Percentiles rank a stretch among this genome's conserved stretches.
These are phyloP conservation scores for Tetramorium bicarinatum DNA, from an alignment of 2,888 invertebrate genomes.

Conservation along the genomic window DNA sequence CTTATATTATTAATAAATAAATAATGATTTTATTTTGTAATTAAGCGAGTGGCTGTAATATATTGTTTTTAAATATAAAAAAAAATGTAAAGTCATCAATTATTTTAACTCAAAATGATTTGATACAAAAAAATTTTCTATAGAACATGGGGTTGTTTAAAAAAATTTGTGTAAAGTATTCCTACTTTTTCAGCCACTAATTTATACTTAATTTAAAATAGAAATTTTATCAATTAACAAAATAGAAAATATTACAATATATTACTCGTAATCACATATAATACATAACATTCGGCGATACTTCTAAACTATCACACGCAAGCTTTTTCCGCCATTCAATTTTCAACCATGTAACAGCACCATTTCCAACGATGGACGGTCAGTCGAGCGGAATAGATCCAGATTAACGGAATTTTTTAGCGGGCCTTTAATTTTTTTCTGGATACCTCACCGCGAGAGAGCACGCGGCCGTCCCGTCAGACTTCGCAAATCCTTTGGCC, in stretches of 20 bases:
- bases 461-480: slow-evolving; percentile 66
- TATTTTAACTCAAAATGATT: not conserved
- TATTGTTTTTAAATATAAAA: not conserved
- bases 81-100: not conserved
- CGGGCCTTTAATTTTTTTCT: slow-evolving; percentile 41
- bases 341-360: not conserved
- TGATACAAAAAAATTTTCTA: not conserved
- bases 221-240: not conserved
- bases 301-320: slow-evolving; percentile 12
- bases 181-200: not conserved
- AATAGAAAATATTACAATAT: not conserved
- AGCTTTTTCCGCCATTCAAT: slow-evolving; percentile 41
- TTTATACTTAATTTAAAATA: not conserved
- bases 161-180: not conserved
- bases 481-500: slow-evolving; percentile 77
- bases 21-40: not conserved
- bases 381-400: slow-evolving; percentile 24
- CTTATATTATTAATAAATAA: not conserved
- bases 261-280: not conserved
- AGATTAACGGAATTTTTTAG: slow-evolving; percentile 50
- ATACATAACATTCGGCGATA: not conserved
- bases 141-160: not conserved
- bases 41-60: not conserved
- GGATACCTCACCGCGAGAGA: slow-evolving; percentile 47
- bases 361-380: slow-evolving; percentile 1